phyloP scores from a whole-genome alignment of 2,888 invertebrate genomes.

The Coleophora deauratella region DNA sequence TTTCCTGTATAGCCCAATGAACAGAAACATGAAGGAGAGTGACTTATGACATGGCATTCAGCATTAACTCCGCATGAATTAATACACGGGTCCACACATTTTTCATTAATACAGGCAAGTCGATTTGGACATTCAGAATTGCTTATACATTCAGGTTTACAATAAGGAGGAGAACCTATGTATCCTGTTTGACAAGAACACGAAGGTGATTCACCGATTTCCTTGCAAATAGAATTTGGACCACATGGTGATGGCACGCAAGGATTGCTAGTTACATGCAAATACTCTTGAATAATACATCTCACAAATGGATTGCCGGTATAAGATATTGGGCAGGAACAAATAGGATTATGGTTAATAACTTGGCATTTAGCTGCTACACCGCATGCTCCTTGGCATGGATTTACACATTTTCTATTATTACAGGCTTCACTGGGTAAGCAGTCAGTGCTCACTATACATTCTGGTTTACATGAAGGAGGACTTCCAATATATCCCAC shows the following conservation, averaged over 20 bases:
- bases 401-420: constrained; percentile 86
- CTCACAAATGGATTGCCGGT: constrained; percentile 85
- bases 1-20: constrained; percentile 79
- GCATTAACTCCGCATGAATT: constrained; percentile 82
- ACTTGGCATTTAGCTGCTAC: constrained; percentile 83
- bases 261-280: constrained; percentile 73
- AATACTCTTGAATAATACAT: constrained; percentile 71
- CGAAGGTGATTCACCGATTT: constrained; percentile 78
- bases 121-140: constrained; percentile 82
- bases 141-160: constrained; percentile 85
- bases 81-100: constrained; percentile 84
- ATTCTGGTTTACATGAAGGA: constrained; percentile 85
- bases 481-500: constrained; percentile 82
- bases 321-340: constrained; percentile 78
- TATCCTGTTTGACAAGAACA: constrained; percentile 82
- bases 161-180: constrained; percentile 82
- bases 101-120: constrained; percentile 83
- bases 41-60: constrained; percentile 83
- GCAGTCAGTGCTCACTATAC: constrained; percentile 84
- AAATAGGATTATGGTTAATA: constrained; percentile 86
- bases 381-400: constrained; percentile 89
- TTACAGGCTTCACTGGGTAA: constrained; percentile 81
- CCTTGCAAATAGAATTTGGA: constrained; percentile 82
- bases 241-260: constrained; percentile 88
- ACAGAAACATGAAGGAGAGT: constrained; percentile 83